These are phyloP conservation scores for Chrysomela aeneicollis DNA, from an alignment of 2,888 invertebrate species.

Conservation along the genomic window DNA sequence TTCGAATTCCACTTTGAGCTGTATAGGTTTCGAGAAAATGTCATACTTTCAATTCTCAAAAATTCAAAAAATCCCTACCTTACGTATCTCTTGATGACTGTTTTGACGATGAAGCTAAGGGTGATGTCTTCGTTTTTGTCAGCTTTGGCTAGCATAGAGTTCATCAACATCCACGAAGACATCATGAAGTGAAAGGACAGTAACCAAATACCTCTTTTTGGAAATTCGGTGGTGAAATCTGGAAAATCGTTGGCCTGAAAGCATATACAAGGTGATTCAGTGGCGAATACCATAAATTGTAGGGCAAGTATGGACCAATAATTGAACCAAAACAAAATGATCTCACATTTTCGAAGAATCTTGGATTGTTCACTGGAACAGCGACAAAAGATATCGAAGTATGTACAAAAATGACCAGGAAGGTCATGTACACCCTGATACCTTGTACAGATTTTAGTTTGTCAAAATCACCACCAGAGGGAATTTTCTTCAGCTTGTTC, in stretches of 20 bases:
- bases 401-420: conserved; percentile 32
- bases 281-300: no score
- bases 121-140: conserved; percentile 41
- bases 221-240: conserved; percentile 22
- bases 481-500: conserved; percentile 31
- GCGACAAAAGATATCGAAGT: conserved; percentile 24
- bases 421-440: conserved; percentile 34
- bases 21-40: no score
- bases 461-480: conserved; percentile 28
- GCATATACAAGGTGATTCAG: no score
- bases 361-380: conserved; percentile 34
- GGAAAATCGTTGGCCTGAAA: conserved; percentile 31
- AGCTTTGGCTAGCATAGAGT: conserved; percentile 27
- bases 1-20: no score
- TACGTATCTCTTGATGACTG: conserved; percentile 46
- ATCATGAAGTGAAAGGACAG: conserved; percentile 37
- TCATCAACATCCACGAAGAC: conserved; percentile 36
- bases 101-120: conserved; percentile 39
- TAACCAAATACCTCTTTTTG: conserved; percentile 31
- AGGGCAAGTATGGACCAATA: no score
- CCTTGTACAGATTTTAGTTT: conserved; percentile 34
- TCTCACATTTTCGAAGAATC: conserved; percentile 39
- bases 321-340: no score
- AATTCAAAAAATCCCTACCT: conserved; percentile 39
- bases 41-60: no score